Base-by-base conservation (phyloP, 2,113 vertebrate genomes). In the Mobula birostris region DNA sequence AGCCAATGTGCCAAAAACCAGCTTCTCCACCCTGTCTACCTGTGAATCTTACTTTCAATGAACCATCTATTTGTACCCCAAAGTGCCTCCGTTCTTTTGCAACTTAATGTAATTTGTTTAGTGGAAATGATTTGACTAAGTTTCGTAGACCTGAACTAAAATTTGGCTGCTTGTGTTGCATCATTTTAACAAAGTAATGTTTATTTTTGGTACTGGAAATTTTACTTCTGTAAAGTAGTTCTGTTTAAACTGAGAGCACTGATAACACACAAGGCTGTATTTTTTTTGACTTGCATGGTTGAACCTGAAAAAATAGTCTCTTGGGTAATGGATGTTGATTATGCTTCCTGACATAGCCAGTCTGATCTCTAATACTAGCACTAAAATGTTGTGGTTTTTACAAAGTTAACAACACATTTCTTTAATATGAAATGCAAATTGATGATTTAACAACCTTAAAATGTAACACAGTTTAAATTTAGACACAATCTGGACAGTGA, bases 281-380 rank as follows among this genome's bases (percentile, higher is more conserved):
- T 92, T 92, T 92, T 36, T 72, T 92, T 92, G 72, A 40, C n/a
- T 40, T 72, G 68, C 90, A 72, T 72, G 68, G n/a, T 72, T 72
- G 63, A 92, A 92, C 21, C 63, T 92, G 68, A 17, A 70, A 14
- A 92, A 72, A 36, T 36, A 66, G 40, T 48, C 68, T 15, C 68
- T 27, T 92, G 63, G 66, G 36, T 92, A 92, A 12, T 72, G 40
- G 32, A 7, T 21, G 66, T 70, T 70, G 70, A 72, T 40, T 92
- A 72, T 21, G 19, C 66, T 92, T 40, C 14, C 66, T 92, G n/a
- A 14, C 32, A 92, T 7, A 32, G 63, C n/a, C 61, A 68, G 27
- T 17, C 5, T 24, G 68, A 32, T 72, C 12, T 36, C 66, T 72
- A 63, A 92, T 68, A 68, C 66, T 14, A 72, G 7, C 32, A 72